Conservation (phyloP, 2,797 vertebrate species). For the Urophycis tenuis region DNA sequence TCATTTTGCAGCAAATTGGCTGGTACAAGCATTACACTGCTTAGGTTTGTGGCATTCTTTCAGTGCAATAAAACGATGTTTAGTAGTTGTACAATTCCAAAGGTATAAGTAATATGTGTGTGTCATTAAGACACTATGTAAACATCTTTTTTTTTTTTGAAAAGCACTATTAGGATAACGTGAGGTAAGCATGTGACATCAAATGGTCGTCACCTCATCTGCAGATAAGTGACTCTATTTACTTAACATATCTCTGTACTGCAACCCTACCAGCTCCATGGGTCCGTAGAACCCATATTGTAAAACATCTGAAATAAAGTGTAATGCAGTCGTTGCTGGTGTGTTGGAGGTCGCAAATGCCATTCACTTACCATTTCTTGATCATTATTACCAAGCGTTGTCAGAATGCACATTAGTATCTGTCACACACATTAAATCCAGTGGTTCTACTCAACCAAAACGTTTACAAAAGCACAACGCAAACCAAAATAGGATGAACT, state of each 20-base stretch:
- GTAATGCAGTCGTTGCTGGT: conserved; percentile 7
- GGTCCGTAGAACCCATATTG: neutral
- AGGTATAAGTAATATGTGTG: conserved; percentile 23
- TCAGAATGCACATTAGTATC: conserved; percentile 25
- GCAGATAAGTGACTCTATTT: conserved; percentile 2
- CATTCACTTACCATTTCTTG: conserved; percentile 6
- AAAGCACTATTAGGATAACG: conserved; percentile 46
- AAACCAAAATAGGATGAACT: conserved; percentile 2
- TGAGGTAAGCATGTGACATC: conserved; percentile 45
- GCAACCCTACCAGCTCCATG: neutral
- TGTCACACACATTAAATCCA: conserved; percentile 44
- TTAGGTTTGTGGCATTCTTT: conserved; percentile 46
- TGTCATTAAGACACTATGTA: conserved; percentile 44
- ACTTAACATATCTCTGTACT: neutral
- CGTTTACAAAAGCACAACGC: conserved; percentile 25
- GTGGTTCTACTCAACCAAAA: conserved; percentile 49
- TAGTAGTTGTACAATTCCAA: conserved; percentile 27
- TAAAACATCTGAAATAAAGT: neutral
- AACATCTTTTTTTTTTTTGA: conserved; percentile 37
- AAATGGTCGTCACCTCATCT: conserved; percentile 12
- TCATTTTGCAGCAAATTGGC: conserved; percentile 42
- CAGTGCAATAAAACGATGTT: conserved; percentile 47
- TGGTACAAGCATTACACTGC: conserved; percentile 33
- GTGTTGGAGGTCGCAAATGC: neutral
- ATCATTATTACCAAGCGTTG: conserved; percentile 4